Evolutionary conservation across 1,140 invertebrate genomes (phyloP).

Genomic region (Drosophila oshimai): DNA sequence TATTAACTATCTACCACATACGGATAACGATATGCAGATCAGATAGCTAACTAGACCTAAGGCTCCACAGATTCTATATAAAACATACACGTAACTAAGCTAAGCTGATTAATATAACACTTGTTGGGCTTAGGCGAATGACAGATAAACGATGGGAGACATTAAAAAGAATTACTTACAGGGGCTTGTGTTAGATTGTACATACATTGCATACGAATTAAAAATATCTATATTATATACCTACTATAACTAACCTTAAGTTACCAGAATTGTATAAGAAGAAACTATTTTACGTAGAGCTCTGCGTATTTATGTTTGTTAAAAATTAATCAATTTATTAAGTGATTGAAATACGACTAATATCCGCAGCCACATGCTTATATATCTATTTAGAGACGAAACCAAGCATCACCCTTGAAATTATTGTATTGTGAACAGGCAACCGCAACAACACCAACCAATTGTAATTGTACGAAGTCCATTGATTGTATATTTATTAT

Average conservation of each 20-base stretch:
- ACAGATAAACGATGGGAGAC: slow-evolving; percentile 37
- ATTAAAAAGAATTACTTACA: slow-evolving; percentile 71
- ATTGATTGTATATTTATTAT: slow-evolving; percentile 36
- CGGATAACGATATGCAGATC: slow-evolving; percentile 32
- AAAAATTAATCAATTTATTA: slow-evolving; percentile 46
- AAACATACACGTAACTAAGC: slow-evolving; percentile 9
- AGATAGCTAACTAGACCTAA: slow-evolving; percentile 41
- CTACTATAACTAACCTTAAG: slow-evolving; percentile 35
- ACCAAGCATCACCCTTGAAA: slow-evolving; percentile 41
- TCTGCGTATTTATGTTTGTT: slow-evolving; percentile 72
- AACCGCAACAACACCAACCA: slow-evolving; percentile 1
- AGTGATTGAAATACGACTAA: slow-evolving; percentile 37
- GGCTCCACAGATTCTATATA: slow-evolving; percentile 70
- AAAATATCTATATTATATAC: slow-evolving; percentile 39
- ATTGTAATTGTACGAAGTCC: slow-evolving; percentile 16
- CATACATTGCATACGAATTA: slow-evolving; percentile 42
- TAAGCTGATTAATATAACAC: slow-evolving; percentile 19
- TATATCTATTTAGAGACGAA: slow-evolving; percentile 19
- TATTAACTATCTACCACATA: slow-evolving; percentile 31
- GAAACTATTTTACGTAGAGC: slow-evolving; percentile 74
- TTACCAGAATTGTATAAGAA: slow-evolving; percentile 35
- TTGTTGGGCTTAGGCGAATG: slow-evolving; percentile 35
- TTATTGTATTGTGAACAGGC: slow-evolving; percentile 12
- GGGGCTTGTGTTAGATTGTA: slow-evolving; percentile 78
- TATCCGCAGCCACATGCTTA: slow-evolving; percentile 40